phyloP scores from a whole-genome alignment of 2,113 vertebrate species.

The Rhombomys opimus region DNA sequence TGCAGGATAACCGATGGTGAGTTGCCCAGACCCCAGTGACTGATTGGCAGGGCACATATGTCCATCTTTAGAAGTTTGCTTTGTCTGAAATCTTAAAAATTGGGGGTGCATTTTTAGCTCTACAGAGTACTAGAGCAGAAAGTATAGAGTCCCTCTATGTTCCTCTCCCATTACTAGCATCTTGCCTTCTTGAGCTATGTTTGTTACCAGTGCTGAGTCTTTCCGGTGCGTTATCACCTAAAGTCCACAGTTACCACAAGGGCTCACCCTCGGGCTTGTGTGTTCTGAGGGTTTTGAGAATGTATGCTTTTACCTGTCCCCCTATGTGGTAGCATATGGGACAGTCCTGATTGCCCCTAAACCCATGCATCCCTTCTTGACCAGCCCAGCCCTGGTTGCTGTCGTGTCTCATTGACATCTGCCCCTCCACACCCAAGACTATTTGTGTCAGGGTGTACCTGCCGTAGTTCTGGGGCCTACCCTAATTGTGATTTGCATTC shows the following conservation, averaged over 20 bases:
- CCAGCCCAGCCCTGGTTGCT: background rate
- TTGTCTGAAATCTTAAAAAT: background rate
- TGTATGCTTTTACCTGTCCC: background rate
- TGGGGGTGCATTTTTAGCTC: background rate
- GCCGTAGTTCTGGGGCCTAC: background rate
- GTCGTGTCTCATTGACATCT: background rate
- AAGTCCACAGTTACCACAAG: no score
- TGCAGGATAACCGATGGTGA: fast-evolving
- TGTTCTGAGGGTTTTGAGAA: background rate
- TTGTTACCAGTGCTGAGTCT: background rate
- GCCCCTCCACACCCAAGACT: background rate
- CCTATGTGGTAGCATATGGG: background rate
- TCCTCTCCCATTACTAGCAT: background rate
- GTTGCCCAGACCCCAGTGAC: fast-evolving
- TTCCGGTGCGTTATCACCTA: background rate
- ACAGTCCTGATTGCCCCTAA: background rate
- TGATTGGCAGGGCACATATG: background rate
- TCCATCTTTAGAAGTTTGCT: background rate
- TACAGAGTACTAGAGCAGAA: background rate
- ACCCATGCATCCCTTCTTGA: background rate
- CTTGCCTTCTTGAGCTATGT: background rate
- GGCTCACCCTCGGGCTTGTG: no score
- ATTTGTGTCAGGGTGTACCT: background rate
- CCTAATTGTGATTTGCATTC: background rate
- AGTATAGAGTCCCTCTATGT: background rate